Evolutionary conservation across 2,888 invertebrate genomes (phyloP), one percentile per base, ranked within the genome.

Genomic region (Prosopocoilus inquinatus): DNA sequence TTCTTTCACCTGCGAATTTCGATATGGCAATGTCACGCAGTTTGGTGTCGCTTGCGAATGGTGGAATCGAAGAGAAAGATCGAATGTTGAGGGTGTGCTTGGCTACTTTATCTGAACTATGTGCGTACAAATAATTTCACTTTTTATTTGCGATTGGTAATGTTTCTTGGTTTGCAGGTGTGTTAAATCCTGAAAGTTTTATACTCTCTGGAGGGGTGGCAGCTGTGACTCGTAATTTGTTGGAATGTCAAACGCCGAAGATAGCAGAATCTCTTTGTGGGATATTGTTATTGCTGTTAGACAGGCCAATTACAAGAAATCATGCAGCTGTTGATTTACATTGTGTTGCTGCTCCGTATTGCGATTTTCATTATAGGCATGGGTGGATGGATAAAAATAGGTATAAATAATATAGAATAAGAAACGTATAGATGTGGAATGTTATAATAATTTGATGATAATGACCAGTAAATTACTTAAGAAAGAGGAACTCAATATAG

Each of bases 211-310:
- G 92, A 7, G 93, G 95, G 12, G 89, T 96, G 47, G 85, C 87
- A 55, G 89, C 94, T 4, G 83, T 91, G 49, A 86, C 91, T 0
- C 84, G 91, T 58, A 93, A 91, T 72, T 82, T 94, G 15, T 82
- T 93, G 39, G 91, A 92, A 71, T 92, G 90, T 70, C 89, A 91
- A 64, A 91, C 91, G 65, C 91, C 95, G 0, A 86, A 91, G 59
- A 91, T 96, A 78, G 89, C 92, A 4, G 97, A 97, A 76, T 90
- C 95, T 2, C 80, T 96, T 1, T 88, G 96, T 64, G 94, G 93
- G 1, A 91, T 94, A 9, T 78, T 97, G 35, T 79, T 97, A 47
- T 89, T 90, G 73, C 82, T 96, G 51, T 81, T 96, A 45, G 92
- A 94, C 76, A 87, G 88, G 74, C 96, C 96, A 0, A 81, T 84